Conservation (phyloP, 2,113 vertebrate species). For the Caranx ignobilis region DNA sequence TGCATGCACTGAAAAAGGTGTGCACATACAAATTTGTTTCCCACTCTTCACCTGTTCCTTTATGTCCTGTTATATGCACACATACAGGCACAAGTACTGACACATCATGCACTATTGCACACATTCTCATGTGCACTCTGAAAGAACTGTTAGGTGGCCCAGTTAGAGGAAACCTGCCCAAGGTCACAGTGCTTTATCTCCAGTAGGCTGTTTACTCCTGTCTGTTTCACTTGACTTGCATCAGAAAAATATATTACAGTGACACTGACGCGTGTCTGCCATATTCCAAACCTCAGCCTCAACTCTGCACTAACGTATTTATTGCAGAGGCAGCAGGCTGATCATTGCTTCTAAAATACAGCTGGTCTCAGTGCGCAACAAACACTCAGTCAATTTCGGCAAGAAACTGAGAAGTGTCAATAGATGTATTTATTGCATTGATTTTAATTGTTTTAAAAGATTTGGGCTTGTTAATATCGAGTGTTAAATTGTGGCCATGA, state of each 20-base stretch:
- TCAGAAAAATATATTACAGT: constrained; percentile 65
- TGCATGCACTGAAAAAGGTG: background rate
- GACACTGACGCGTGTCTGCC: constrained; percentile 53
- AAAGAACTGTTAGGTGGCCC: constrained; percentile 38
- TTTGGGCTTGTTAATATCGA: background rate
- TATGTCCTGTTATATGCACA: background rate
- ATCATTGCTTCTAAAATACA: constrained; percentile 1
- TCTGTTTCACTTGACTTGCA: constrained; percentile 74
- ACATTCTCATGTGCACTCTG: background rate
- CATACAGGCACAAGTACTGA: background rate
- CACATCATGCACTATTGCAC: background rate
- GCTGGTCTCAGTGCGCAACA: background rate
- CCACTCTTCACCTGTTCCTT: background rate
- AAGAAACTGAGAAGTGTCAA: background rate
- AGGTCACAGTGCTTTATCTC: constrained; percentile 66
- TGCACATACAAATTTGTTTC: background rate
- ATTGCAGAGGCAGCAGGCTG: constrained; percentile 21
- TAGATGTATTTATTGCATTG: background rate
- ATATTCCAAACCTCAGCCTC: constrained; percentile 39
- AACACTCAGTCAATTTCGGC: background rate
- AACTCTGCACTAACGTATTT: constrained; percentile 22
- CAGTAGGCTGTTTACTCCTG: constrained; percentile 58
- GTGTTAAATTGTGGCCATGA: background rate
- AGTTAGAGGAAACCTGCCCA: constrained; percentile 60
- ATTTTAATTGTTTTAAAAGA: background rate